These are phyloP conservation scores for Acromyrmex charruanus DNA, from an alignment of 1,140 invertebrate genomes.

Conservation along the genomic window DNA sequence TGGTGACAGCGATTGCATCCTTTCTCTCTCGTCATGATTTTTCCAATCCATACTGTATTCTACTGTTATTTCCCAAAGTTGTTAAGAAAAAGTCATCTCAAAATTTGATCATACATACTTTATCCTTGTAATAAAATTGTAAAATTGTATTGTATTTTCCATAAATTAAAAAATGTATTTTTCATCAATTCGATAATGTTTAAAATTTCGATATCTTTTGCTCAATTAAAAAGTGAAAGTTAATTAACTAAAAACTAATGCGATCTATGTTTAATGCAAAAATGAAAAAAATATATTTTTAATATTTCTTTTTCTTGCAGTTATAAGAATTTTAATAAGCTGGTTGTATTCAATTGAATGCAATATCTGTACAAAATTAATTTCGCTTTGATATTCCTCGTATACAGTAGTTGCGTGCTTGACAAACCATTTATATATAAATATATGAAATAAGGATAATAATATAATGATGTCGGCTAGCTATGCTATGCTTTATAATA, in stretches of 20 bases:
- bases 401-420: not conserved
- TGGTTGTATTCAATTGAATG: not conserved
- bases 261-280: not conserved
- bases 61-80: not conserved
- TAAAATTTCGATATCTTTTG: not conserved
- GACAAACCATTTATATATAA: not conserved
- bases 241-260: not conserved
- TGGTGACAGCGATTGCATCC: constrained; percentile 39
- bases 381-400: not conserved
- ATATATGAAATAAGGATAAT: constrained; percentile 48
- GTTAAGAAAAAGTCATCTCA: not conserved
- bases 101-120: not conserved
- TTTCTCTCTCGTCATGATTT: constrained; percentile 1
- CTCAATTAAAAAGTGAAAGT: not conserved
- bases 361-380: not conserved
- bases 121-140: not conserved
- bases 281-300: not conserved
- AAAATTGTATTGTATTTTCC: not conserved
- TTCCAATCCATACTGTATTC: not conserved
- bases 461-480: constrained; percentile 38
- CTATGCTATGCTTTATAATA: constrained; percentile 51
- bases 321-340: constrained; percentile 1
- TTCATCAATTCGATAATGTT: not conserved
- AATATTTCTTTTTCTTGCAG: not conserved
- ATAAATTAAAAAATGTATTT: not conserved